Base-by-base conservation (phyloP, 2,888 invertebrate species). In the Euzetes globulus region DNA sequence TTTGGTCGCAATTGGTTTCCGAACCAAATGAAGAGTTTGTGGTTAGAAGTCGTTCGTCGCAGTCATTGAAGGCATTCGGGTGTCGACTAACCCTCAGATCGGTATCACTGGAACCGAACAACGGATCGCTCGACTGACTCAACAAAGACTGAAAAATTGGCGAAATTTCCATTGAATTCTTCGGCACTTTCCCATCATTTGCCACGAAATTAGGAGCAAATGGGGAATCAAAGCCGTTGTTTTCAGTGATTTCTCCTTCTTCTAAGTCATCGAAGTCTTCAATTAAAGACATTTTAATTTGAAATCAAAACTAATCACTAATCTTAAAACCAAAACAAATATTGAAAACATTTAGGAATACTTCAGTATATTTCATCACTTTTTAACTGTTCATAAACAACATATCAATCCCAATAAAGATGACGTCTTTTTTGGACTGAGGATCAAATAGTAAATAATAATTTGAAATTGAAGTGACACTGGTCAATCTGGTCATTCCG, bases 101-200 rank as follows among this genome's bases (percentile, higher is more conserved):
- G 22, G 70, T 70, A 70, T 70, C 70, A 25, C 47, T 70, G 11
- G 22, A 45, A 47, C 70, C 70, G 15, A 70, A 70, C 19, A 70
- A 47, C 0, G 22, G 15, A 27, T 70, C 70, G 4, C 41, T 70
- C 27, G 5, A 13, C 47, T 15, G 70, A 15, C 15, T 19, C 1
- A 70, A 41, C 11, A 27, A 11, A 25, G 70, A 7, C 17, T 45
- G 17, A 41, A 70, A 17, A 45, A 27, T 45, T 1, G 70, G 70
- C 6, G 25, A 25, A 70, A 70, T 17, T 25, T 37, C n/a, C 29
- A 17, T 63, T 5, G n/a, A 15, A n/a, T 68, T 37, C 1, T 47
- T 70, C 9, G 33, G 11, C 1, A 37, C 29, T 17, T 19, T 65
- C 0, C n/a, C 11, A 1, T 37, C 37, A 65, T 37, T 65, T 65